Evolutionary conservation across 37 sponge, comb jelly and placozoan species (phyloP).

Genomic region (Theonella swinhoei): DNA sequence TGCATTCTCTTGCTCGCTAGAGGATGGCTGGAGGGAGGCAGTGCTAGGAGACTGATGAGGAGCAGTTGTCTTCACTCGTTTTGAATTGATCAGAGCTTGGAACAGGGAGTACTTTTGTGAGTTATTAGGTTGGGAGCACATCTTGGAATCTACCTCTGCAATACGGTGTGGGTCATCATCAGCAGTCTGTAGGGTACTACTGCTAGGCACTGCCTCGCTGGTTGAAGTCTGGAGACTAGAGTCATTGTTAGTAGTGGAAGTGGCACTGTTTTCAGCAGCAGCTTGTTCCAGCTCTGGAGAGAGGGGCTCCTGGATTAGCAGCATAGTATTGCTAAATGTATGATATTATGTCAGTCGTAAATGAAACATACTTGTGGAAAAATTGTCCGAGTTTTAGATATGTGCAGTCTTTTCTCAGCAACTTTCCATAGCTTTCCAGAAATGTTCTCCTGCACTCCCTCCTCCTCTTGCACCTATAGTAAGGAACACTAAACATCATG

Average conservation of each 20-base stretch:
- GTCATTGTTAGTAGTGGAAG: background rate
- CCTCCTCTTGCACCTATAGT: background rate
- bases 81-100: background rate
- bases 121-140: too few relatives aligned
- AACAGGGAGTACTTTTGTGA: too few relatives aligned
- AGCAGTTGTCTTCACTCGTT: background rate
- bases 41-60: too few relatives aligned
- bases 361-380: too few relatives aligned
- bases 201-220: conserved; percentile 10
- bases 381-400: too few relatives aligned
- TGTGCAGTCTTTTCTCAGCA: background rate
- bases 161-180: too few relatives aligned
- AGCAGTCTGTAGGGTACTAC: too few relatives aligned
- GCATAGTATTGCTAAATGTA: too few relatives aligned
- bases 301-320: conserved; percentile 34
- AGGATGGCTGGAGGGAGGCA: too few relatives aligned
- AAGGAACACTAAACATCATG: background rate
- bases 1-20: too few relatives aligned
- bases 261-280: background rate
- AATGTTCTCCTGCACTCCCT: background rate
- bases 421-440: background rate
- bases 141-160: too few relatives aligned
- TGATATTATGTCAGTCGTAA: too few relatives aligned
- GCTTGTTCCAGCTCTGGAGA: conserved; percentile 31
- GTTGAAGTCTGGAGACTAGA: background rate